Conservation (phyloP, 2,888 invertebrate genomes). For the Lycophotia porphyrea region DNA sequence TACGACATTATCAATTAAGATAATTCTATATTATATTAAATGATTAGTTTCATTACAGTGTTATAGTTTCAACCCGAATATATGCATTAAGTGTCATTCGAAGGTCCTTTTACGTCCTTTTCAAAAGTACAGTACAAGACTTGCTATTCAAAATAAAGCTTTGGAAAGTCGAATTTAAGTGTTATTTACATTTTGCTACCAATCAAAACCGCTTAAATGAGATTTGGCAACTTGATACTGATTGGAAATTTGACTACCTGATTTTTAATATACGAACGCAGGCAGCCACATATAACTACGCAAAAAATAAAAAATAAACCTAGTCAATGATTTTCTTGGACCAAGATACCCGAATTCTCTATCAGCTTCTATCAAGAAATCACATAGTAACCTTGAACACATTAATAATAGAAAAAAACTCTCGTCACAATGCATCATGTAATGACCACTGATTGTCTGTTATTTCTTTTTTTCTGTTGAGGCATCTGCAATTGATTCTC, state of each 20-base stretch:
- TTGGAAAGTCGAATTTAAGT: neutral
- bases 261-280: neutral
- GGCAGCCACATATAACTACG: neutral
- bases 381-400: slow-evolving; percentile 17
- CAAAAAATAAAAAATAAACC: neutral
- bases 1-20: slow-evolving; percentile 34
- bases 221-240: neutral
- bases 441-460: slow-evolving; percentile 36
- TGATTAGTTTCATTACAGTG: slow-evolving; percentile 7
- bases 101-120: neutral
- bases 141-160: neutral
- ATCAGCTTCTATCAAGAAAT: slow-evolving; percentile 36
- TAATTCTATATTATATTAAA: slow-evolving; percentile 1
- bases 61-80: neutral
- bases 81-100: neutral
- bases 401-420: slow-evolving; percentile 4
- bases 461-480: slow-evolving; percentile 27
- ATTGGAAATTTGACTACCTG: neutral
- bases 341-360: neutral
- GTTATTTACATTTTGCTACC: neutral
- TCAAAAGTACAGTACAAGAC: neutral
- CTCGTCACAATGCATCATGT: slow-evolving; percentile 26
- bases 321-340: slow-evolving; percentile 4
- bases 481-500: slow-evolving; percentile 38
- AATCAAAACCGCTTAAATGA: neutral